Base-by-base conservation (phyloP, 2,113 vertebrate species). In the Acrocephalus arundinaceus region DNA sequence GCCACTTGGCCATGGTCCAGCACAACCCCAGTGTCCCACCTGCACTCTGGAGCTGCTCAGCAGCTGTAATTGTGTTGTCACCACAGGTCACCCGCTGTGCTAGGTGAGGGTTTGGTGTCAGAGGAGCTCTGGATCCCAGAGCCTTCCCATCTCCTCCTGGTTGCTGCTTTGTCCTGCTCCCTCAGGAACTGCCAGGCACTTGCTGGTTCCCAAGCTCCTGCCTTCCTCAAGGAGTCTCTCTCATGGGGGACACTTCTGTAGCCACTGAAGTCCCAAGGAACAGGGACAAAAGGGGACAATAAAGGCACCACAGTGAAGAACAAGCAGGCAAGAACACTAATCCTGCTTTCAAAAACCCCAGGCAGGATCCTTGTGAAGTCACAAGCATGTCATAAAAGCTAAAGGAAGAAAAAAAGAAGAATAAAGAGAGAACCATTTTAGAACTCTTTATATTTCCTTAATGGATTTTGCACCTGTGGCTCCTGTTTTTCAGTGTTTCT, bases 381-480 rank as follows among this genome's bases (percentile, higher is more conserved):
- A 85, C 57, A 78, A 87, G 66, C 4, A 0, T 68, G 81, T 74
- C 48, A 48, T 43, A 59, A 87, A 87, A 91, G 65, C 19, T 5
- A 35, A 48, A 65, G 57, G 45, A 28, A 68, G 20, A 68, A 46
- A 54, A 55, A 68, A 62, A 49, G 16, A 27, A 23, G 11, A 31
- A 65, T 66, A 54, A 49, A 68, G 41, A 88, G 11, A 89, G 46
- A 66, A 77, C 7, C 39, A 4, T 61, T 94, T 96, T 31, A 91
- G 90, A 94, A 75, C 30, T 51, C 81, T 88, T 68, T 78, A 1
- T 54, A 74, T 74, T 94, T 89, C 80, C 87, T 87, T 91, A 89
- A 85, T 91, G 61, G 70, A 54, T 91, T 96, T 93, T 82, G 73
- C 57, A 91, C 93, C 87, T 78, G 85, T 71, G 80, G 84, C 73